Evolutionary conservation across 2,797 vertebrate genomes (phyloP).

Genomic region (Emys orbicularis): DNA sequence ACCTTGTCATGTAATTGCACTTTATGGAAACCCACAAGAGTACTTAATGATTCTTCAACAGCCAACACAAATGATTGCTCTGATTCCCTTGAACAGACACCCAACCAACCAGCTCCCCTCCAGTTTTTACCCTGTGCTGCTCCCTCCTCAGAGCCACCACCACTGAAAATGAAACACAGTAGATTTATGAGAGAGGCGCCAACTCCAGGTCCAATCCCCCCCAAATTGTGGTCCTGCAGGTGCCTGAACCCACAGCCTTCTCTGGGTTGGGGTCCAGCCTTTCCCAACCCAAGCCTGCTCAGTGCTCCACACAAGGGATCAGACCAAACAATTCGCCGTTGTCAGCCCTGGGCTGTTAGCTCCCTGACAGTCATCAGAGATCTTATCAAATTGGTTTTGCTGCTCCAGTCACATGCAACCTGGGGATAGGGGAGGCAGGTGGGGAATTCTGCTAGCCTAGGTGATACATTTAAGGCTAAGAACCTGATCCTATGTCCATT

Average conservation of each 20-base stretch:
- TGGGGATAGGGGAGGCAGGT: background rate
- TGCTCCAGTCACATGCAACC: background rate
- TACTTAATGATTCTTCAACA: background rate
- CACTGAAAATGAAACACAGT: background rate
- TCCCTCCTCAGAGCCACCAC: background rate
- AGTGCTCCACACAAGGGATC: background rate
- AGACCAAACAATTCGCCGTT: background rate
- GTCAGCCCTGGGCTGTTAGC: background rate
- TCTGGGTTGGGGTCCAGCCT: background rate
- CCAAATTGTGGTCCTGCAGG: background rate
- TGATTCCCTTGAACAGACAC: too few relatives aligned
- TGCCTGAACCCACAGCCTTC: background rate
- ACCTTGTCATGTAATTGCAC: background rate
- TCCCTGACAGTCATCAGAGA: background rate
- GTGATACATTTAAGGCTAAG: background rate
- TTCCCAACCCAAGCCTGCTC: background rate
- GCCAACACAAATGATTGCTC: background rate
- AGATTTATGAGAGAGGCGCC: accelerated
- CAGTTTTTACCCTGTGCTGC: background rate
- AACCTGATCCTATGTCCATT: background rate
- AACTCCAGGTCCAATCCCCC: background rate
- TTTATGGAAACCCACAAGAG: background rate
- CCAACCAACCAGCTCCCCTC: background rate
- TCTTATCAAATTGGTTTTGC: background rate
- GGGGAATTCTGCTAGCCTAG: background rate